A percentile compares a stretch with the other conserved stretches of the same genome.
Conservation (phyloP, 2,888 invertebrate species). For the Eudasyphora cyanicolor region DNA sequence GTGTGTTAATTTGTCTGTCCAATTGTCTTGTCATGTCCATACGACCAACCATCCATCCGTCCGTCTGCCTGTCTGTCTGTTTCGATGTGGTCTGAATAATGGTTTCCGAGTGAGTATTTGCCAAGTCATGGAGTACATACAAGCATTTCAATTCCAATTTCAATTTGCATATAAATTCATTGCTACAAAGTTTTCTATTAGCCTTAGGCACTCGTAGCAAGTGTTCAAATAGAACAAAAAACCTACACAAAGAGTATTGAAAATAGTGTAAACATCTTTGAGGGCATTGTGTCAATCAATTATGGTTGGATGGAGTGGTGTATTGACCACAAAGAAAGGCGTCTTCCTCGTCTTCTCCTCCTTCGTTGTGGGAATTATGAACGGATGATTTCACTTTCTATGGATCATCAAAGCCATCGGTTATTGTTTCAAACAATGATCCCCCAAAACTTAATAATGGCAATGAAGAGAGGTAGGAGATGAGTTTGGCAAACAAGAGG, state of each 20-base stretch:
- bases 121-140: too few relatives aligned
- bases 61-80: background rate
- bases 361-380: too few relatives aligned
- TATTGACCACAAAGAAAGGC: background rate
- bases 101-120: background rate
- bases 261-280: background rate
- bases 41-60: background rate
- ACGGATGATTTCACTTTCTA: too few relatives aligned
- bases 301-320: background rate
- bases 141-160: too few relatives aligned
- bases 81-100: too few relatives aligned
- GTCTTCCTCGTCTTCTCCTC: too few relatives aligned
- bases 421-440: too few relatives aligned
- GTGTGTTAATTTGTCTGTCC: slow-evolving; percentile 5
- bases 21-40: background rate
- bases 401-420: too few relatives aligned
- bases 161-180: background rate
- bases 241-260: background rate
- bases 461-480: too few relatives aligned
- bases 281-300: background rate
- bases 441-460: too few relatives aligned
- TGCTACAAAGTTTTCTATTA: background rate
- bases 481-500: too few relatives aligned
- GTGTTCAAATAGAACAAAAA: background rate
- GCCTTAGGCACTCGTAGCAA: background rate